Evolutionary conservation across 2,113 vertebrate genomes (phyloP).

Genomic region (Daubentonia madagascariensis): DNA sequence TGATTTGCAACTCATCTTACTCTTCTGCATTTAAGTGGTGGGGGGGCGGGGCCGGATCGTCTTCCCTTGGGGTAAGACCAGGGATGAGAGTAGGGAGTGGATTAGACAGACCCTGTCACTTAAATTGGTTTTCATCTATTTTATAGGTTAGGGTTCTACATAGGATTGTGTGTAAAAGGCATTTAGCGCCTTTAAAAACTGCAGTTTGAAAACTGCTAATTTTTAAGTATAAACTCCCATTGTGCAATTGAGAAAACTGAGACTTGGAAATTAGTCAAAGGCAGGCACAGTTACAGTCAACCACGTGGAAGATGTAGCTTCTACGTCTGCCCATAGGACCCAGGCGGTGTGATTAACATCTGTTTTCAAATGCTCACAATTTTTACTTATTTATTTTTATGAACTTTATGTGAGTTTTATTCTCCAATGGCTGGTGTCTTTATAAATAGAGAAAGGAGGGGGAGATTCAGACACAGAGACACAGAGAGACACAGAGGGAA

Average conservation of each 20-base stretch:
- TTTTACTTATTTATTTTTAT: background rate
- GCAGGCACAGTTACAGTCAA: background rate
- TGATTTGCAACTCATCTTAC: background rate
- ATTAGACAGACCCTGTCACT: background rate
- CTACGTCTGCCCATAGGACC: background rate
- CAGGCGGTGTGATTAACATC: background rate
- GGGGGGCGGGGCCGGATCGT: too few species aligned
- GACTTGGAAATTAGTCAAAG: background rate
- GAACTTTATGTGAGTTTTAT: background rate
- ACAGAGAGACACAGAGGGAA: background rate
- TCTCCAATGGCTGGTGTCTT: background rate
- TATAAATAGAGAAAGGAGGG: background rate
- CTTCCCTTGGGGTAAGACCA: background rate
- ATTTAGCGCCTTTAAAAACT: background rate
- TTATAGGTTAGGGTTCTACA: background rate
- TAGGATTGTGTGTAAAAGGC: background rate
- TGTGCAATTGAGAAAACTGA: background rate
- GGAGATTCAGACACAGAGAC: background rate
- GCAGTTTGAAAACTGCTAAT: background rate
- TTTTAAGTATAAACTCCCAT: background rate
- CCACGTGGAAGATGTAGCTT: background rate
- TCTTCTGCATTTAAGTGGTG: background rate
- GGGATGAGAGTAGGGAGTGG: background rate
- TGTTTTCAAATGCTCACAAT: background rate
- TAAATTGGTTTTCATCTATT: background rate